Base-by-base conservation (phyloP, 2,113 vertebrate genomes). In the Zosterops hypoxanthus region DNA sequence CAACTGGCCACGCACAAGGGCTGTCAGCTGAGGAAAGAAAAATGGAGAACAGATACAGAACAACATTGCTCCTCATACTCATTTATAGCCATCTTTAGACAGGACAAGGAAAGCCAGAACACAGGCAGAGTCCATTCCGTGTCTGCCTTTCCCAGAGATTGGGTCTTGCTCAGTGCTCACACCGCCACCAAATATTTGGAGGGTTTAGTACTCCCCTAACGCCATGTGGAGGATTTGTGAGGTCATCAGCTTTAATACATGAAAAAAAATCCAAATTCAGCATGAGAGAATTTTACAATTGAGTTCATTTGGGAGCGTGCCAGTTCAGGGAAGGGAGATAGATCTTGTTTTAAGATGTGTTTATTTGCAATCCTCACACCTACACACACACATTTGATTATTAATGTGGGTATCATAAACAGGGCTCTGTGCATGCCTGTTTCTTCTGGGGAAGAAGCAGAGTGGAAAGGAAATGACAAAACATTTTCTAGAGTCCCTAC, bases 321-420 rank as follows among this genome's bases (percentile, higher is more conserved):
- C 92, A 80, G 47, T 10, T 56, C 61, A 86, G 88, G 52, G 64
- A 73, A 93, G 56, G 85, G 86, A 93, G 82, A 88, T 4, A 52
- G 88, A 90, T 60, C 76, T 92, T 66, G n/a, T 78, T 94, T 97
- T 91, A 93, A 95, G 80, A 93, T 46, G 88, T 93, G 90, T 94
- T 96, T 95, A 91, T 95, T 92, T 94, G 82, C 79, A 53, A 41
- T 53, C 73, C 82, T 92, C 76, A 76, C 88, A 88, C 79, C 88
- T 91, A 83, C 52, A 47, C 71, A 41, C 59, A 70, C 23, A 83
- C 4, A 1, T 49, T 81, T 11, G 5, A 19, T 90, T 92, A 83
- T 86, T 95, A 93, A 81, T 84, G 68, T 5, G 8, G 22, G 60
- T 75, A 41, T 36, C 79, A 77, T 76, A 95, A 95, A 88, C 66